A percentile compares a stretch with the other conserved stretches of the same genome.
Evolutionary conservation across 2,888 invertebrate species (phyloP).

Genomic region (Drosophila prostipennis): DNA sequence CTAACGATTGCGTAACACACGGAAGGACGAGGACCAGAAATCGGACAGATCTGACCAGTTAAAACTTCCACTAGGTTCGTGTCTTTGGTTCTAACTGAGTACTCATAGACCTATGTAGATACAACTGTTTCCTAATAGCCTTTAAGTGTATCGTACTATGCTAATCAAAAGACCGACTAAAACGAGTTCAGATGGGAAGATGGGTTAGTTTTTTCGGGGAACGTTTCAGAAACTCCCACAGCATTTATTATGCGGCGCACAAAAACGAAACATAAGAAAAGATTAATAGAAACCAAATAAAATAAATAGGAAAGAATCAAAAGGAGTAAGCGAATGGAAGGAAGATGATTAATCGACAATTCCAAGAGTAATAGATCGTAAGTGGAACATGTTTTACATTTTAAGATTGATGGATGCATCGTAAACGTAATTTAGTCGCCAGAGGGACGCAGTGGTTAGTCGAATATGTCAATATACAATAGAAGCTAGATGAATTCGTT

Average conservation of each 20-base stretch:
- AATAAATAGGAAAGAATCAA: conserved; percentile 28
- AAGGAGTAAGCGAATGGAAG: conserved; percentile 17
- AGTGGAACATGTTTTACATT: conserved; percentile 72
- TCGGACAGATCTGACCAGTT: conserved; percentile 47
- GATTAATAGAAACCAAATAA: conserved; percentile 31
- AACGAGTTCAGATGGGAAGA: conserved; percentile 9
- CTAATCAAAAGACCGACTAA: conserved; percentile 60
- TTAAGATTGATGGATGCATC: conserved; percentile 66
- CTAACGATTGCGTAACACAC: conserved; percentile 30
- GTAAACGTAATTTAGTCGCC: conserved; percentile 54
- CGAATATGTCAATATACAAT: conserved; percentile 66
- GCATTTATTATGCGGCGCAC: conserved; percentile 84
- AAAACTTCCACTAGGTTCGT: conserved; percentile 59
- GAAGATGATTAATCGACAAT: conserved; percentile 26
- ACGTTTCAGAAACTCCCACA: conserved; percentile 52
- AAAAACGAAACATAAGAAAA: conserved; percentile 53
- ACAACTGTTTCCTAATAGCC: conserved; percentile 77
- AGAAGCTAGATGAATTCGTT: conserved; percentile 69
- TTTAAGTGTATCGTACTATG: conserved; percentile 68
- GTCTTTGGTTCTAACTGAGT: conserved; percentile 39
- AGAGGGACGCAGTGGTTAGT: conserved; percentile 26
- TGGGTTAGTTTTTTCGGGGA: conserved; percentile 34
- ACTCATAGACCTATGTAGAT: conserved; percentile 80
- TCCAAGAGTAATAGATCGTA: conserved; percentile 54
- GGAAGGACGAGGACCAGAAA: conserved; percentile 29